Percentiles rank a stretch among this genome's conserved stretches.
Evolutionary conservation across 2,797 vertebrate genomes (phyloP).

Genomic region (Artibeus lituratus): DNA sequence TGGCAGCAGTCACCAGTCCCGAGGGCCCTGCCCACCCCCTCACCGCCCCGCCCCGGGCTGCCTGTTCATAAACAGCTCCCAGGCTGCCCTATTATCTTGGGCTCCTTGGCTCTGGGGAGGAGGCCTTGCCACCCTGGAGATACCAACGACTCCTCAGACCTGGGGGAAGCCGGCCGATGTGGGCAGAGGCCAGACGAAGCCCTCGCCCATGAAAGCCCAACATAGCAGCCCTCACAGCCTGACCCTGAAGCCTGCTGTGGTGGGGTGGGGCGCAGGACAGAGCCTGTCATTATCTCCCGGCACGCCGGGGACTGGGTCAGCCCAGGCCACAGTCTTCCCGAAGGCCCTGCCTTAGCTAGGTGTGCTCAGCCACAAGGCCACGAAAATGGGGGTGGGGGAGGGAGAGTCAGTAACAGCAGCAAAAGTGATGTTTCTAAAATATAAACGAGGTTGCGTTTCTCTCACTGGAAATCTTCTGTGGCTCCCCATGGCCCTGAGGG

Average conservation of each 20-base stretch:
- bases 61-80: constrained; percentile 57
- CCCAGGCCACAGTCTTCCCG: background rate
- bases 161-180: background rate
- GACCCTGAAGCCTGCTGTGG: constrained; percentile 39
- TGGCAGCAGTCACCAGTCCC: background rate
- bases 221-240: constrained; percentile 21
- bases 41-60: background rate
- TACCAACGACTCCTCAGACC: background rate
- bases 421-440: background rate
- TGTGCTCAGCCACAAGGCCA: background rate
- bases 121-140: constrained; percentile 48
- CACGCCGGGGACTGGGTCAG: background rate
- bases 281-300: constrained; percentile 36
- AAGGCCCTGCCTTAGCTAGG: background rate
- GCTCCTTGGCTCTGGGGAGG: background rate
- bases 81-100: constrained; percentile 65
- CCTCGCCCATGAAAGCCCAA: background rate
- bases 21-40: constrained; percentile 39
- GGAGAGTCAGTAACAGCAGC: background rate
- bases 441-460: background rate
- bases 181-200: background rate
- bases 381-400: too few species aligned
- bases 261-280: background rate
- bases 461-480: background rate
- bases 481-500: background rate